These are phyloP conservation scores for Parazoanthus atlanticus DNA, from an alignment of 92 coral and sea anemone genomes.

Conservation along the genomic window DNA sequence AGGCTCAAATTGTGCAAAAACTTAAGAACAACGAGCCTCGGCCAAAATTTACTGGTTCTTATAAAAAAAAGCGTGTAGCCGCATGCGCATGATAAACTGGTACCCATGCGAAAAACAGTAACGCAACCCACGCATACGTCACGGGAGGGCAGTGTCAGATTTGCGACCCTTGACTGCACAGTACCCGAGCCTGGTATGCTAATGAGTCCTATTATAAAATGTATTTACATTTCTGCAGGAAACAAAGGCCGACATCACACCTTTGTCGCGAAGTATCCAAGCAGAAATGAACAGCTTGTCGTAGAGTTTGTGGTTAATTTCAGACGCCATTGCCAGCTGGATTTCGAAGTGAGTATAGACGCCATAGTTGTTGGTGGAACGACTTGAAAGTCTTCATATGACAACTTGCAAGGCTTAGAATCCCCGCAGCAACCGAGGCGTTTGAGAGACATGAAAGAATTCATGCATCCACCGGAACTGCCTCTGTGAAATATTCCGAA, in stretches of 20 bases:
- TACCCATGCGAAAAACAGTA: neutral
- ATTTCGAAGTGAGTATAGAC: neutral
- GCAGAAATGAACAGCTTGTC: constrained; percentile 41
- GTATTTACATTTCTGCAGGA: constrained; percentile 30
- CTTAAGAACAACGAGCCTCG: no score
- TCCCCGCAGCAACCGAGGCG: neutral
- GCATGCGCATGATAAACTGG: no score
- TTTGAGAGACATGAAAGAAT: constrained; percentile 7
- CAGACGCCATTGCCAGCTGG: neutral
- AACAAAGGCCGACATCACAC: constrained; percentile 3
- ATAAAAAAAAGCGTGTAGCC: no score
- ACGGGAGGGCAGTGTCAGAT: neutral
- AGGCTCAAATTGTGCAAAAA: no score
- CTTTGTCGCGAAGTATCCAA: constrained; percentile 20
- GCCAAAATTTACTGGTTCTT: no score
- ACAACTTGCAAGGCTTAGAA: neutral
- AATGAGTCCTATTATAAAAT: constrained; percentile 13
- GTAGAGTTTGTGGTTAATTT: neutral
- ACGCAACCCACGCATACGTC: neutral
- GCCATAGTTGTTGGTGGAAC: neutral
- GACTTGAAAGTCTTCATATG: neutral
- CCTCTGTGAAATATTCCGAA: constrained; percentile 11
- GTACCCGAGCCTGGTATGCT: neutral
- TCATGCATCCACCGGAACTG: neutral
- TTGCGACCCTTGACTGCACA: neutral